These are phyloP conservation scores for Thymelicus acteon DNA, from an alignment of 2,888 invertebrate species.

Conservation along the genomic window DNA sequence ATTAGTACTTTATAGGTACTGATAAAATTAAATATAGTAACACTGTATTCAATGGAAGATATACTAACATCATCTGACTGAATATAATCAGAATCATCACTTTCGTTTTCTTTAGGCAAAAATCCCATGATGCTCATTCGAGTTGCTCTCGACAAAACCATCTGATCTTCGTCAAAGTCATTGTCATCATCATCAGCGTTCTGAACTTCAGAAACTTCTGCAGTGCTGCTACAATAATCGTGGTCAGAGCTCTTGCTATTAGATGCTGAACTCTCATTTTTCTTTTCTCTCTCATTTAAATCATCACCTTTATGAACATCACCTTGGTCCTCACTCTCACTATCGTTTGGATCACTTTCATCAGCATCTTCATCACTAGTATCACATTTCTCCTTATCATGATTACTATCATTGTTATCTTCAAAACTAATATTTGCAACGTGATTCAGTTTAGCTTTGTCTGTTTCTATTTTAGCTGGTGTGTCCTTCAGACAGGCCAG, in stretches of 20 bases:
- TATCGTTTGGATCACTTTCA: conserved; percentile 16
- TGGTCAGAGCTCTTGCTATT: conserved; percentile 15
- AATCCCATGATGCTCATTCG: conserved; percentile 80
- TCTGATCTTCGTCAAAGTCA: conserved; percentile 64
- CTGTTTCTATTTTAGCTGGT: conserved; percentile 59
- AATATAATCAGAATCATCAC: conserved; percentile 77
- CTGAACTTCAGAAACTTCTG: conserved; percentile 35
- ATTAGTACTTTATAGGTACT: no score
- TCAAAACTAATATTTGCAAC: conserved; percentile 44
- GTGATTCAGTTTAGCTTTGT: conserved; percentile 18
- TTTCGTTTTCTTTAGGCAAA: conserved; percentile 64
- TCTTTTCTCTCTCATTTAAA: conserved; percentile 34
- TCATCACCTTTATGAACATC: conserved; percentile 39
- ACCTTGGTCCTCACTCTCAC: conserved; percentile 28
- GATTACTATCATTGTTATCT: conserved; percentile 39
- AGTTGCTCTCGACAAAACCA: conserved; percentile 78
- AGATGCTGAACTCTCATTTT: conserved; percentile 1
- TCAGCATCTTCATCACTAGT: conserved; percentile 41
- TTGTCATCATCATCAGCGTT: conserved; percentile 30
- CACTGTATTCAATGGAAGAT: no score
- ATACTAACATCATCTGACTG: conserved; percentile 76
- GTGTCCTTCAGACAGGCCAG: conserved; percentile 67
- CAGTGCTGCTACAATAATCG: conserved; percentile 27
- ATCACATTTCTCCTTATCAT: conserved; percentile 39
- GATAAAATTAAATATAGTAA: no score